Base-by-base conservation (phyloP, 2,113 vertebrate species). In the Trinectes maculatus region DNA sequence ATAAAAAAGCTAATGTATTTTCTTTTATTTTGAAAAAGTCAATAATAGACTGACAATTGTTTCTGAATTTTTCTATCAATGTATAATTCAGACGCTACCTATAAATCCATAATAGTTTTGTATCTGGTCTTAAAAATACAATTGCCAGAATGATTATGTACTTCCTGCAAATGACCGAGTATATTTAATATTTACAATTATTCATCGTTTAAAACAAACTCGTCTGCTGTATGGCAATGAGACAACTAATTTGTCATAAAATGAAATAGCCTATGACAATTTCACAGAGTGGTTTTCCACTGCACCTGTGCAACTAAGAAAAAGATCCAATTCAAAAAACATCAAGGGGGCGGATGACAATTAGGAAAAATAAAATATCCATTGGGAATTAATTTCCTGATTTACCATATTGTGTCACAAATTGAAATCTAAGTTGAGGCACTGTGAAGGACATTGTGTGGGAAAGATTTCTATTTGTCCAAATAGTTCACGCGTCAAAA, bases 111-210 rank as follows among this genome's bases (percentile, higher is more conserved):
- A 16, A 33, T 37, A 49, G 22, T 37, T 19, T 18, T 7, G 0
- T 19, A 28, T 55, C 5, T 51, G 18, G 21, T 55, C 21, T 33
- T 28, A 18, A 22, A 31, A 77, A 61, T 39, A 26, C 19, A n/a
- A n/a, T n/a, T n/a, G n/a, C n/a, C n/a, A n/a, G n/a, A n/a, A n/a
- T n/a, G n/a, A n/a, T n/a, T n/a, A n/a, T n/a, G n/a, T n/a, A n/a
- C n/a, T n/a, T n/a, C n/a, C n/a, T n/a, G n/a, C n/a, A n/a, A n/a
- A n/a, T n/a, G n/a, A n/a, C n/a, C n/a, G n/a, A n/a, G n/a, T n/a
- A n/a, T n/a, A n/a, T n/a, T n/a, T n/a, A n/a, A n/a, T n/a, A n/a
- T n/a, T n/a, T n/a, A n/a, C n/a, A n/a, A n/a, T n/a, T n/a, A n/a
- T n/a, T n/a, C n/a, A n/a, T n/a, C n/a, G n/a, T n/a, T n/a, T n/a